Percentiles rank a stretch among this genome's conserved stretches.
Conservation (phyloP, 2,888 invertebrate species). For the Beris morrisii region DNA sequence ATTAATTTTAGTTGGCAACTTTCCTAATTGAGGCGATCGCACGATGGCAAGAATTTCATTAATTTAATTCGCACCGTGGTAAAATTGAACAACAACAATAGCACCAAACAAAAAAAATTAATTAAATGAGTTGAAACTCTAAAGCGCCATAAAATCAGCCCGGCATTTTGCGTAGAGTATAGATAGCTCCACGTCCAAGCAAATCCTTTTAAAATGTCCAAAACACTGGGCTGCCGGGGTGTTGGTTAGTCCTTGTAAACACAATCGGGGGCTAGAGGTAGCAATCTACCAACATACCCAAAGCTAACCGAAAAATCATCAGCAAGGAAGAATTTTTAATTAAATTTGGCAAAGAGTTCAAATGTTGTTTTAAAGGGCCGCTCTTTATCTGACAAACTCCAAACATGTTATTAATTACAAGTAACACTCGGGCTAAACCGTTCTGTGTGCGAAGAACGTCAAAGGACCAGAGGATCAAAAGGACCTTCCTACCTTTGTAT, state of each 20-base stretch:
- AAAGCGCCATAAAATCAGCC: conserved; percentile 24
- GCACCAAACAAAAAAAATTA: conserved; percentile 18
- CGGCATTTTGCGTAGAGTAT: conserved; percentile 17
- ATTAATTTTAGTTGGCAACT: conserved; percentile 32
- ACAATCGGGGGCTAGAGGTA: conserved; percentile 6
- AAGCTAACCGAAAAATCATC: conserved; percentile 31
- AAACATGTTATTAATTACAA: conserved; percentile 35
- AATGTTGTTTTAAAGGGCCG: conserved; percentile 38
- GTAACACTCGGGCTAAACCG: conserved; percentile 22
- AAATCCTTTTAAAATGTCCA: conserved; percentile 36
- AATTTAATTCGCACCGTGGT: conserved; percentile 32
- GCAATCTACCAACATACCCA: conserved; percentile 20
- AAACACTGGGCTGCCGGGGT: conserved; percentile 32
- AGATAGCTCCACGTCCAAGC: background rate
- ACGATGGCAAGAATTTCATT: conserved; percentile 35
- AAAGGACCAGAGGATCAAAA: conserved; percentile 33
- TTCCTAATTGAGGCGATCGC: conserved; percentile 28
- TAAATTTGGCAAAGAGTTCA: conserved; percentile 39
- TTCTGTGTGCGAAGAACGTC: conserved; percentile 11
- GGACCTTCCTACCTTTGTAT: conserved; percentile 33
- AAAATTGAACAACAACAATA: background rate
- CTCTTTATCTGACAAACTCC: conserved; percentile 40
- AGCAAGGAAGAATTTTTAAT: conserved; percentile 40
- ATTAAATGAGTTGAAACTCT: conserved; percentile 31
- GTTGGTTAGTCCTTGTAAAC: conserved; percentile 9